Conservation (phyloP, 2,113 vertebrate genomes). For the Myanophis thanlyinensis region DNA sequence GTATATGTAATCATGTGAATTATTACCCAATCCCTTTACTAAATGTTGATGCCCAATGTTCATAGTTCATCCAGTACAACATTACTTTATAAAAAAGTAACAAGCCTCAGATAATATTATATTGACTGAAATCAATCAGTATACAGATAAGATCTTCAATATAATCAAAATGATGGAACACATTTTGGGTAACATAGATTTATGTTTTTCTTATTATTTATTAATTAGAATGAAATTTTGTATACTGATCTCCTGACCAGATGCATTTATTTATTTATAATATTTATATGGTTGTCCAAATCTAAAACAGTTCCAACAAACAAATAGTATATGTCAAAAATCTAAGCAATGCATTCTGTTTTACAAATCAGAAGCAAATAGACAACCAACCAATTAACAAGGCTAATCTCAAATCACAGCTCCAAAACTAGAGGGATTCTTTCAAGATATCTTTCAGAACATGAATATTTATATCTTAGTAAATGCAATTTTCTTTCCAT, state of each 20-base stretch:
- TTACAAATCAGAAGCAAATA: neutral
- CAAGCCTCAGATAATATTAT: neutral
- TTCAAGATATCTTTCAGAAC: neutral
- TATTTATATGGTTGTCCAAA: neutral
- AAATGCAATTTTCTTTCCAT: neutral
- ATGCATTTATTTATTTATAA: neutral
- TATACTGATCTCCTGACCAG: neutral
- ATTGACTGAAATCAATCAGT: neutral
- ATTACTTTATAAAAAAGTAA: neutral
- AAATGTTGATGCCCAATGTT: neutral
- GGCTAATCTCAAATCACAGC: neutral
- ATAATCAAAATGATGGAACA: neutral
- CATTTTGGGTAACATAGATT: neutral
- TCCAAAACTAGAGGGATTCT: neutral
- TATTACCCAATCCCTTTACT: neutral
- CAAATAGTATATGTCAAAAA: neutral
- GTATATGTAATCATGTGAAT: neutral
- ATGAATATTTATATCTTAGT: neutral
- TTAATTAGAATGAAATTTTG: neutral
- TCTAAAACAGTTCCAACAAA: neutral
- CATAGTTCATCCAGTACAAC: neutral
- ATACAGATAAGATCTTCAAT: neutral
- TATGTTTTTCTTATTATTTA: neutral
- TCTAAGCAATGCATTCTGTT: neutral
- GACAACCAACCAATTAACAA: neutral